A percentile compares a stretch with the other conserved stretches of the same genome.
phyloP scores from a whole-genome alignment of 2,113 vertebrate genomes.

The Guaruba guarouba region DNA sequence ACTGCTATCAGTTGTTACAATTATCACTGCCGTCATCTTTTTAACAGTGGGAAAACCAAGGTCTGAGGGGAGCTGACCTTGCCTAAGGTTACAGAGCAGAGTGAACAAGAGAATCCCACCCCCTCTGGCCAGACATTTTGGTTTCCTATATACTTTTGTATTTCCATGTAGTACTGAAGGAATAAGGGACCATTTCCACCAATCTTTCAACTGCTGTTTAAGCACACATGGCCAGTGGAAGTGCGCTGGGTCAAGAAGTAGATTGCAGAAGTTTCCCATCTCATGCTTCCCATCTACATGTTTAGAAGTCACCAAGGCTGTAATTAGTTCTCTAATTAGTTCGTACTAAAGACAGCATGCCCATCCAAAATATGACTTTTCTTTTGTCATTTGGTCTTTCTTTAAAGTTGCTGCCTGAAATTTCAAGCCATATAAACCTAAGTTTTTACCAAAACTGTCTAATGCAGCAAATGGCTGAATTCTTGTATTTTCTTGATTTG shows the following conservation, averaged over 20 bases:
- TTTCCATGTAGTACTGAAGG: neutral
- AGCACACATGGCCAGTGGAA: rapidly evolving
- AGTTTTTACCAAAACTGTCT: neutral
- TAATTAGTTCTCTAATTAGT: neutral
- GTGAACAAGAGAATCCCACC: neutral
- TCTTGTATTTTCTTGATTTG: neutral
- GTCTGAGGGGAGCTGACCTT: neutral
- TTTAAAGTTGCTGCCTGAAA: neutral
- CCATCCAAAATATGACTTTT: neutral
- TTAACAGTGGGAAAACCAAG: neutral
- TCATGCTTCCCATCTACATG: neutral
- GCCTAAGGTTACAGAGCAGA: neutral
- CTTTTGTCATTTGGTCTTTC: neutral
- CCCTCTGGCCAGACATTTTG: neutral
- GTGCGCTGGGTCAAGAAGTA: neutral
- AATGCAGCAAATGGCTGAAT: neutral
- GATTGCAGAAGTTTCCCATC: neutral
- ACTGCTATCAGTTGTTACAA: neutral
- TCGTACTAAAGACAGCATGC: neutral
- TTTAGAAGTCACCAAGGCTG: neutral
- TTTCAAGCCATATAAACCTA: neutral
- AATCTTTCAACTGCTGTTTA: neutral
- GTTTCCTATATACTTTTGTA: neutral
- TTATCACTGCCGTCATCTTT: neutral
- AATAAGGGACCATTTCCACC: neutral